Conservation (phyloP, 2,113 vertebrate species). For the human (Homo sapiens) region DNA sequence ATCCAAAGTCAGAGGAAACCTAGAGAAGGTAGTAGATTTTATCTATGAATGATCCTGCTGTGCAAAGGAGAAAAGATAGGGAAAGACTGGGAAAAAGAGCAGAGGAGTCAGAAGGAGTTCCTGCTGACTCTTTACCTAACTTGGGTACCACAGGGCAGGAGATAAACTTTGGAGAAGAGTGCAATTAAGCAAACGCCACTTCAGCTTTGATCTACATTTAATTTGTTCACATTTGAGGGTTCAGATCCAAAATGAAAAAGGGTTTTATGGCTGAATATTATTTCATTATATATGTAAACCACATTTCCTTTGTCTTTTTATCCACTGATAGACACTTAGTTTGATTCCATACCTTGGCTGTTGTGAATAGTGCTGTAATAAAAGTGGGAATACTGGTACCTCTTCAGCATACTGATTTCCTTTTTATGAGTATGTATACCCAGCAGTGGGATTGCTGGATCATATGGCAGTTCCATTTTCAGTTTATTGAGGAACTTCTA, state of each 20-base stretch:
- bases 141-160: accelerated
- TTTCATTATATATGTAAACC: not conserved
- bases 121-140: not conserved
- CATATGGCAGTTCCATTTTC: not conserved
- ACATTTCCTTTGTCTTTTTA: not conserved
- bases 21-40: not conserved
- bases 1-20: not conserved
- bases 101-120: not conserved
- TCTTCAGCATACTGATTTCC: not conserved
- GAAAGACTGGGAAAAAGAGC: not conserved
- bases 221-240: not conserved
- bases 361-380: not conserved
- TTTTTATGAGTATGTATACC: not conserved
- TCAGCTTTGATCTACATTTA: not conserved
- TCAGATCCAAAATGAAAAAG: not conserved
- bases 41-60: not conserved
- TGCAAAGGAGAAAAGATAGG: not conserved
- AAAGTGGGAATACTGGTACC: not conserved
- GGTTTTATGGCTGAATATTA: not conserved
- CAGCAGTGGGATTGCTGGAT: not conserved
- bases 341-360: not conserved
- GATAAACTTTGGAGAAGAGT: not conserved
- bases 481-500: not conserved
- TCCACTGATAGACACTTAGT: not conserved
- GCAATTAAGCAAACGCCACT: not conserved